Base-by-base conservation (phyloP, 2,113 vertebrate species). In the Herpailurus yagouaroundi region DNA sequence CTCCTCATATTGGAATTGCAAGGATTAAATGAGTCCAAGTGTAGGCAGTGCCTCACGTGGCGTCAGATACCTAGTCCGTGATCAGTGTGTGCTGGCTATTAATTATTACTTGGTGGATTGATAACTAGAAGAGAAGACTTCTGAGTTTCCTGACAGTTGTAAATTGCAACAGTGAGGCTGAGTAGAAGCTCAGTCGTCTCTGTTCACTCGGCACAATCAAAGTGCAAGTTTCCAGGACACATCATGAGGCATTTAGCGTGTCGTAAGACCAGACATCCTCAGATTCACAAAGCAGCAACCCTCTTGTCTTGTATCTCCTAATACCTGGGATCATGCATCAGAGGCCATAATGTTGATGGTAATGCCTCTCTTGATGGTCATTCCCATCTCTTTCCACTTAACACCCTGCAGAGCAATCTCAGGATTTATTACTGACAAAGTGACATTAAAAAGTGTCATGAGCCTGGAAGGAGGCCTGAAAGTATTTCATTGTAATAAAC, bases 401-500 rank as follows among this genome's bases (percentile, higher is more conserved):
- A 66, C 36, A 92, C 33, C 31, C 48, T 79, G 36, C 31, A 48
- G 69, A 95, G 69, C 18, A 89, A 50, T 74, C 8, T 52, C 36
- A 91, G 33, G 74, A 95, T 89, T 95, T 94, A 95, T 57, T 93
- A 1, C 74, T 57, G 27, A 36, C 12, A 23, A 63, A 79, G 29
- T 57, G 33, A 48, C 15, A 82, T 95, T 95, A 80, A 69, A 95
- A 93, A 68, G 25, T 63, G 25, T 95, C 94, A 94, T 27, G 93
- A 94, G 27, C 9, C 25, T 91, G 23, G 29, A 84, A 89, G 64
- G 48, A 95, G 41, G 38, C 48, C 38, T 45, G 79, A 95, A 55
- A 91, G 74, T 96, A 97, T 92, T 93, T 92, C 38, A 96, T 84
- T 5, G 0, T 92, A 79, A 64, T 68, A 95, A 97, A 73, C 21